These are phyloP conservation scores for Elymnias hypermnestra DNA, from an alignment of 1,140 invertebrate species.

Conservation along the genomic window DNA sequence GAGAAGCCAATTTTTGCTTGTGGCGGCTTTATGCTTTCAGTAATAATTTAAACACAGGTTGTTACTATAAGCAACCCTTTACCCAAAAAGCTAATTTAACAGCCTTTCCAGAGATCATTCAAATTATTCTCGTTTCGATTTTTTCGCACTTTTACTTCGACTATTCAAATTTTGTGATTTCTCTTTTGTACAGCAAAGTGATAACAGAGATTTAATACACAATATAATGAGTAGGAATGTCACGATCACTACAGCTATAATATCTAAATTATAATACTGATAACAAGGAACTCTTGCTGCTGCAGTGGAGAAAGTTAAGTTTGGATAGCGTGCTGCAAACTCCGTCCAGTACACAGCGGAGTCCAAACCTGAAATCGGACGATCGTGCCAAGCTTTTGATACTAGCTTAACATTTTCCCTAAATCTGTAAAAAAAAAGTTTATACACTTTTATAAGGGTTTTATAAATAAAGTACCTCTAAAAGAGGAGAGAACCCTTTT, in stretches of 20 bases:
- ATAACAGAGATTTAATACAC: constrained; percentile 12
- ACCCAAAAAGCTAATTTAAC: too few relatives aligned
- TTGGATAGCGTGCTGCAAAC: constrained; percentile 78
- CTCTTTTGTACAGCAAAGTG: constrained; percentile 14
- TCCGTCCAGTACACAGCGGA: constrained; percentile 80
- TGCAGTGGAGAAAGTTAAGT: constrained; percentile 75
- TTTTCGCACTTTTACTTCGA: constrained; percentile 16
- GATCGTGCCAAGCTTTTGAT: constrained; percentile 75
- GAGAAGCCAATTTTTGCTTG: too few relatives aligned
- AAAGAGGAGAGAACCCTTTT: too few relatives aligned
- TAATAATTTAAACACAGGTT: too few relatives aligned
- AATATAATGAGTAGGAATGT: constrained; percentile 19
- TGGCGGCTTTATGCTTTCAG: too few relatives aligned
- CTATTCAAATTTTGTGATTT: neutral
- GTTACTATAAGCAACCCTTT: too few relatives aligned
- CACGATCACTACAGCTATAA: constrained; percentile 46
- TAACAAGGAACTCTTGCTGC: constrained; percentile 77
- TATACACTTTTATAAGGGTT: too few relatives aligned
- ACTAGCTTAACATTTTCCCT: constrained; percentile 52
- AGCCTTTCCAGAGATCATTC: too few relatives aligned
- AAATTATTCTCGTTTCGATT: constrained; percentile 8
- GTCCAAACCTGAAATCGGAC: constrained; percentile 71
- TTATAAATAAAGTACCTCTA: too few relatives aligned
- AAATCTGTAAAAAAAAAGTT: constrained; percentile 38
- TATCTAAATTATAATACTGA: constrained; percentile 79